Evolutionary conservation across 1,140 invertebrate genomes (phyloP), one percentile per base, ranked within the genome.

Genomic region (Pseudomyrmex cubaensis): DNA sequence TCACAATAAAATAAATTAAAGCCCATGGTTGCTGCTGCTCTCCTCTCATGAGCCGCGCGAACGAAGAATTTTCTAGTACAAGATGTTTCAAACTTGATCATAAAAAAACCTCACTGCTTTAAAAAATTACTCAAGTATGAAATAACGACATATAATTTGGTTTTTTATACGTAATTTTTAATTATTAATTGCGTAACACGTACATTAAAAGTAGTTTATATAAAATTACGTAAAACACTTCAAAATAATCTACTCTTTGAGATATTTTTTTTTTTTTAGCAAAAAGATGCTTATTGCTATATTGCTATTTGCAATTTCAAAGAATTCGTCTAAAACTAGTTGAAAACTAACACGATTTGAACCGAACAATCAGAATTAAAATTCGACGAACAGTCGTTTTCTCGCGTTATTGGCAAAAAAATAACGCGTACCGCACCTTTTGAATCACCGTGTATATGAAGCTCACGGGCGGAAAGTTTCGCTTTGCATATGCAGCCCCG

Each of bases 1-100:
- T 52, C 20, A 87, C 72, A 83, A 83, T 87, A 86, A 85, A 86
- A 83, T 86, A 87, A 87, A 87, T 87, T 86, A 83, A 83, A 86
- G 22, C 50, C 67, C 59, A 74, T 76, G 17, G 61, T 76, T 25
- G 61, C 52, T 57, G 59, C 35, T 25, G 66, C 64, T 59, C 25
- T 70, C 44, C 76, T 80, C 44, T 61, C 54, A 44, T 54, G 61
- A 64, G 13, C 25, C 50, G 61, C 52, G 25, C 17, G 56, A 56
- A 67, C 62, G 48, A 46, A 61, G 44, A 59, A 70, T 17, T 7
- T 8, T 57, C 63, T 9, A 20, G 48, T 61, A 80, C 20, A 80
- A 44, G 46, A 35, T 35, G 54, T 59, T 70, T 72, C 76, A 80
- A 70, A 80, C 59, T 5, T 57, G 20, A 76, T 9, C 7, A 13